A percentile compares a stretch with the other conserved stretches of the same genome.
These are phyloP conservation scores for Allobates femoralis DNA, from an alignment of 2,797 vertebrate species.

Conservation along the genomic window DNA sequence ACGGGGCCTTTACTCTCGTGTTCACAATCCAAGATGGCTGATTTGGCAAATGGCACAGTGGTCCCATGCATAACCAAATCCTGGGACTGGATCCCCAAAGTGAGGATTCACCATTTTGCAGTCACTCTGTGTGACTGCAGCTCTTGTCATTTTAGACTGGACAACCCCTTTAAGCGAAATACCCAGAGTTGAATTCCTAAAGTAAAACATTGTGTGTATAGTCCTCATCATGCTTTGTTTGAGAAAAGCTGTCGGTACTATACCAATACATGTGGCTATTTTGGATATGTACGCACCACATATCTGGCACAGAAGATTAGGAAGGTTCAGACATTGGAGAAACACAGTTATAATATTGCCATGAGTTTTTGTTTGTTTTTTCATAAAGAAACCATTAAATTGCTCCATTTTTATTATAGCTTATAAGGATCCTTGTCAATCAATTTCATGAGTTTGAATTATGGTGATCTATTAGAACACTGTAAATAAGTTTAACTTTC, in stretches of 20 bases:
- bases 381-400: too few species aligned
- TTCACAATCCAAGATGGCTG: constrained; percentile 34
- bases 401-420: too few species aligned
- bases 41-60: constrained; percentile 47
- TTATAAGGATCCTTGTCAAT: too few species aligned
- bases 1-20: too few species aligned
- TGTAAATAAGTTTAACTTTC: neutral
- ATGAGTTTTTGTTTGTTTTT: too few species aligned
- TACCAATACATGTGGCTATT: neutral
- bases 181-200: neutral
- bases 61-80: constrained; percentile 40
- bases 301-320: neutral
- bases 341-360: too few species aligned
- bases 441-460: too few species aligned
- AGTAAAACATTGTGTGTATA: neutral
- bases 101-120: constrained; percentile 51
- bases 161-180: too few species aligned
- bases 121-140: too few species aligned
- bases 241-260: neutral
- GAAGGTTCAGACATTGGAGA: too few species aligned
- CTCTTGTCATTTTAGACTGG: too few species aligned
- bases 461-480: neutral
- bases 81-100: constrained; percentile 34
- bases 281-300: neutral
- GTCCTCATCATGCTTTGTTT: neutral